Evolutionary conservation across 2,113 vertebrate genomes (phyloP), one percentile per base, ranked within the genome.

Genomic region (Galbula dea): DNA sequence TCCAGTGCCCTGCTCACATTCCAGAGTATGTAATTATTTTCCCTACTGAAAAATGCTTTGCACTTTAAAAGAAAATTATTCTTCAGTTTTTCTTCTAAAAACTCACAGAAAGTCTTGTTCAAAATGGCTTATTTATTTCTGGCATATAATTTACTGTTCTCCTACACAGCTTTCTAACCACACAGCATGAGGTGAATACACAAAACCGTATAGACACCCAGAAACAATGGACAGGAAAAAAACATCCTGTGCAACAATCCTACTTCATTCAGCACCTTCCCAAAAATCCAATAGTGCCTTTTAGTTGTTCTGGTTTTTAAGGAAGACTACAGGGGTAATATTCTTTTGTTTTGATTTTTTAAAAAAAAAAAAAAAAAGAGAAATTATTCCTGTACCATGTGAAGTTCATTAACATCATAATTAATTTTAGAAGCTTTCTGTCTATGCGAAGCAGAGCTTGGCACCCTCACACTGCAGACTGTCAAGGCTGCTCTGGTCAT

Each of bases 11-110:
- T 83, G 78, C 59, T 85, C 48, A 67, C 91, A 96, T 94, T 94
- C 84, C 94, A 92, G 30, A 82, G 39, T 36, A 51, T 92, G 92
- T 49, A 41, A 94, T 94, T 96, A 91, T 91, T 94, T 63, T 93
- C 27, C 19, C 59, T 57, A 54, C 84, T 85, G 84, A 95, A 96
- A 94, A 96, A 93, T 0, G 37, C 93, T 94, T 95, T 96, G 91
- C 94, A 91, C 67, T 94, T 95, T 61, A 57, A 63, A 89, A 74
- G 34, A 92, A 76, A 92, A 85, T 36, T 34, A 63, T 91, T 95
- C 37, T 84, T 81, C n/a, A 54, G 13, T 34, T 88, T 88, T 90
- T 57, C 37, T 67, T 72, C 54, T 48, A 66, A 83, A 93, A 87
- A 34, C 9, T 32, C 45, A 0, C 8, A 2, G 32, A 74, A 83